Evolutionary conservation across 2,113 vertebrate genomes (phyloP), one percentile per base, ranked within the genome.

Genomic region (Mesitornis unicolor): DNA sequence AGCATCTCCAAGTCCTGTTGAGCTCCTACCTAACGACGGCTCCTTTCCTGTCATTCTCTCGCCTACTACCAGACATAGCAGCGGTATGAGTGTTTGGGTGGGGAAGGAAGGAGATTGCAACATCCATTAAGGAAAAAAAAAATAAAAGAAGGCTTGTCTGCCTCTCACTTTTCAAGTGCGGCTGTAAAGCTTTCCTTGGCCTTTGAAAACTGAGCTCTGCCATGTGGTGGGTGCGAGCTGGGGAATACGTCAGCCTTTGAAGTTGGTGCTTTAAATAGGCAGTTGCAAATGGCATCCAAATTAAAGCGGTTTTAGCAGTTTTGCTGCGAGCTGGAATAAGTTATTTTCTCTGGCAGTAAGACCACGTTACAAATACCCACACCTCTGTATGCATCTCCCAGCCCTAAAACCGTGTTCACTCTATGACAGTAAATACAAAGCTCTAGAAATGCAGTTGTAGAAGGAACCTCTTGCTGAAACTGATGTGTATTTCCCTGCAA

Each of bases 91-190:
- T 96, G 74, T 95, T 95, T 92, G 96, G 95, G 95, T 92, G 96
- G 95, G 91, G 94, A 94, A 96, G 94, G 96, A 97, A 97, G 96
- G 96, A 96, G 95, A 95, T 97, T 97, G 91, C 93, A 96, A 97
- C 95, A 97, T 95, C 94, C 95, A 89, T 84, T 70, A 73, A 83
- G 56, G 11, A 35, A 19, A 13, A 6, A 38, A 45, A 31, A 33
- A 64, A 38, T 73, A 25, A 63, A 87, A 93, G 31, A 68, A 47
- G 28, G n/a, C 47, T 90, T 85, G 89, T 96, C 91, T 91, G 87
- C 79, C 21, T 83, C 42, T 73, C 13, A 13, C 70, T 93, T 77
- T 43, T 93, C 78, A 83, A 96, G 84, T 67, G 64, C 67, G 86
- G 82, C 94, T 91, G 93, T 91, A 94, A 96, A 94, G 95, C 82